A percentile compares a stretch with the other conserved stretches of the same genome.
phyloP scores from a whole-genome alignment of 2,888 invertebrate species.

The Sesia bembeciformis region DNA sequence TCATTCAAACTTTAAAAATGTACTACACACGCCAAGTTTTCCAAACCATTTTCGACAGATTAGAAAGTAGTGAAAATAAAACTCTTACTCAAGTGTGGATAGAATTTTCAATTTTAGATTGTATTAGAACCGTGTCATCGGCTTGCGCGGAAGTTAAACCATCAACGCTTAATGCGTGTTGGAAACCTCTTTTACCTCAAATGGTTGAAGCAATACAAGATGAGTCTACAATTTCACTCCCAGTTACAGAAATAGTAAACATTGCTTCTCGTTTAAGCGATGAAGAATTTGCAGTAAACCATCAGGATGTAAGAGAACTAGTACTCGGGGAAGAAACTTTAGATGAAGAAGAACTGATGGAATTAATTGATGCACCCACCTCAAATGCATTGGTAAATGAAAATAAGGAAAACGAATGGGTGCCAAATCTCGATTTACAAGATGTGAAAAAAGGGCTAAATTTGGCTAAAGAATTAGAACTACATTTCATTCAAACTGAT shows the following conservation, averaged over 20 bases:
- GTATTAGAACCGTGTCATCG: not conserved
- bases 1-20: not conserved
- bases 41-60: conserved; percentile 1
- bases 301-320: not conserved
- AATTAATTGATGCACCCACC: not conserved
- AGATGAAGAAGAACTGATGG: not conserved
- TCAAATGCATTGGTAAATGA: too few relatives aligned
- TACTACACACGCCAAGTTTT: not conserved
- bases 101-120: conserved; percentile 2
- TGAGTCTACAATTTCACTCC: not conserved
- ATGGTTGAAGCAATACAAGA: not conserved
- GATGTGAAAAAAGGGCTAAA: too few relatives aligned
- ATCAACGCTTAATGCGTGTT: conserved; percentile 2
- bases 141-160: not conserved
- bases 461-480: too few relatives aligned
- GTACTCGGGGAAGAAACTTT: not conserved
- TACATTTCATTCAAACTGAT: too few relatives aligned
- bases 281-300: not conserved
- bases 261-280: not conserved
- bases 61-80: not conserved
- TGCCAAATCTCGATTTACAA: too few relatives aligned
- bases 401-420: too few relatives aligned
- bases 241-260: not conserved
- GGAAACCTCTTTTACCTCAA: conserved; percentile 2
- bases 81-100: conserved; percentile 1